Conservation (phyloP, 2,888 invertebrate genomes). For the Psylliodes chrysocephalus region DNA sequence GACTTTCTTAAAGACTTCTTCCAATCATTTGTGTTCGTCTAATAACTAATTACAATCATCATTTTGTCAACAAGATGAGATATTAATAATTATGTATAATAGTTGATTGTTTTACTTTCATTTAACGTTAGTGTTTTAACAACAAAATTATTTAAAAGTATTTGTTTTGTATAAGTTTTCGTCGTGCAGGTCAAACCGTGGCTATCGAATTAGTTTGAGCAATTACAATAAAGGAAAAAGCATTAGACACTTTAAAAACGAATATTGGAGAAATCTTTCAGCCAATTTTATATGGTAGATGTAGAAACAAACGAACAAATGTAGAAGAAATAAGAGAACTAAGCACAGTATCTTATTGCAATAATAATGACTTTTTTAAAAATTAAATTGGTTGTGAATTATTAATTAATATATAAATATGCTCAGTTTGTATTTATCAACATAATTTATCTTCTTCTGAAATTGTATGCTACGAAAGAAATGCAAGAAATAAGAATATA, state of each 20-base stretch:
- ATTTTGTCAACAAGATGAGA: conserved; percentile 27
- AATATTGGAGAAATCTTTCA: too few relatives aligned
- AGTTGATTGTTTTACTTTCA: not conserved
- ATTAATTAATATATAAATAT: too few relatives aligned
- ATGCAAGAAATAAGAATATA: not conserved
- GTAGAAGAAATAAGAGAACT: too few relatives aligned
- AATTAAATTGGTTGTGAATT: too few relatives aligned
- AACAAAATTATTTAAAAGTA: not conserved
- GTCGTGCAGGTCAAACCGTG: conserved; percentile 3
- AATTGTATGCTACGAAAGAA: not conserved
- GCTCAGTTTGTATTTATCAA: too few relatives aligned
- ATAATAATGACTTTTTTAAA: too few relatives aligned
- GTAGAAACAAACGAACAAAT: too few relatives aligned
- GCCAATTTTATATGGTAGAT: too few relatives aligned
- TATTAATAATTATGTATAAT: not conserved
- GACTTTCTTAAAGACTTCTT: conserved; percentile 26
- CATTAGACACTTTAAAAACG: too few relatives aligned
- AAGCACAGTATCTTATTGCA: too few relatives aligned
- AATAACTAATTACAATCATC: conserved; percentile 33
- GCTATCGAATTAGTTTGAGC: not conserved
- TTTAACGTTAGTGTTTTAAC: not conserved
- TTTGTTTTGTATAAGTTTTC: not conserved
- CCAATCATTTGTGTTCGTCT: conserved; percentile 19
- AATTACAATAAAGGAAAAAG: not conserved
- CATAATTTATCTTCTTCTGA: not conserved